Conservation (phyloP, 1,140 invertebrate genomes). For the Apis florea region DNA sequence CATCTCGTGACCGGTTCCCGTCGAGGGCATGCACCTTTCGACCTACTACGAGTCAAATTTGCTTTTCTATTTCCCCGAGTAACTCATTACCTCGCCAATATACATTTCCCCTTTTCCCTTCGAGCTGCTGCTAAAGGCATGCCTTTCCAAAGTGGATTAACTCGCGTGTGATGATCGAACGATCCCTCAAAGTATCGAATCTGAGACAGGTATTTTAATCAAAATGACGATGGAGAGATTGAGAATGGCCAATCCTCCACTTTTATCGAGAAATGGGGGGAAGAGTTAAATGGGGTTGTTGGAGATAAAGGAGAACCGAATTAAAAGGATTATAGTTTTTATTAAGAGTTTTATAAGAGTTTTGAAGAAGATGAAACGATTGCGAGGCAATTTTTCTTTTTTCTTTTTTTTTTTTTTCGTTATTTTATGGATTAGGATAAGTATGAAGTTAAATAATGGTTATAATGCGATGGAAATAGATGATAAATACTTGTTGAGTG, state of each 20-base stretch:
- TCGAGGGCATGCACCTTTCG: no score
- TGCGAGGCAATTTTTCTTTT: no score
- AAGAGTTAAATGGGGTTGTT: neutral
- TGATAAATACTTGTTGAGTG: no score
- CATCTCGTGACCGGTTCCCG: neutral
- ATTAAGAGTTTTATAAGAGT: no score
- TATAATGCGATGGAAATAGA: no score
- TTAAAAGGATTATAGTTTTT: no score
- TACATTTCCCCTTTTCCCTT: conserved; percentile 4
- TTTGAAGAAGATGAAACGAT: no score
- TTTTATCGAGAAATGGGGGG: neutral
- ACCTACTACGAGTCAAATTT: conserved; percentile 4
- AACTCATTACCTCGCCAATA: conserved; percentile 20
- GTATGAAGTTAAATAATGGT: no score
- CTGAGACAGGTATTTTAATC: conserved; percentile 23
- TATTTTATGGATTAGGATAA: no score
- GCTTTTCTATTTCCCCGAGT: conserved; percentile 28
- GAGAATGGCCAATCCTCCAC: neutral
- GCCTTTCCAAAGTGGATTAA: conserved; percentile 10
- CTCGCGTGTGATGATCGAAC: neutral
- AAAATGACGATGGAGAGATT: neutral
- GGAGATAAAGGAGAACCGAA: no score
- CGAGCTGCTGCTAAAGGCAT: conserved; percentile 5
- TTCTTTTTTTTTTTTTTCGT: no score
- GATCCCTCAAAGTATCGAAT: conserved; percentile 22